Base-by-base conservation (phyloP, 2,888 invertebrate genomes). In the Tineola bisselliella region DNA sequence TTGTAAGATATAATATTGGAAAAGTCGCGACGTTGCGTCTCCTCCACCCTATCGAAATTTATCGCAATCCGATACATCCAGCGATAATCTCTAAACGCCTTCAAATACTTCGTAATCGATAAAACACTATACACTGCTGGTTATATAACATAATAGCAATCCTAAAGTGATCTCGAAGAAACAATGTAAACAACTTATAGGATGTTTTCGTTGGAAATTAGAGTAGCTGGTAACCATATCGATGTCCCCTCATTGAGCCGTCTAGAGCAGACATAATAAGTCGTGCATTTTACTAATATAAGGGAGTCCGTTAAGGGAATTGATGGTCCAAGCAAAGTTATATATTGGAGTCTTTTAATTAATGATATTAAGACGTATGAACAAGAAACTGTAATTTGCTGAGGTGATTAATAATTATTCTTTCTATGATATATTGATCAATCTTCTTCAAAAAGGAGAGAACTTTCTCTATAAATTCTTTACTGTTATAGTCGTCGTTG, bases 41-140 rank as follows among this genome's bases (percentile, higher is more conserved):
- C 48, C 48, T 8, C 48, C 10, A 48, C 68, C 69, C 70, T 65
- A 65, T 72, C 71, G 69, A 81, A 57, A 81, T 83, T 81, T 80
- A 83, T 81, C 70, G 81, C 79, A 83, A 84, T 81, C 72, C 81
- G 77, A 84, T 81, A 81, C 72, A 62, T 63, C 15, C 48, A 48
- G 10, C 2, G 61, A n/a, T 13, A 25, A 17, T 52, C 52, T 30
- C 19, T 56, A 25, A 5, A 15, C 25, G 25, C 19, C 18, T 19
- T n/a, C 44, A 8, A 44, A 15, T 25, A 25, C 25, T 25, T 4
- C 25, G 6, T 25, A n/a, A 38, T 3, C 10, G 38, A n/a, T 31
- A 31, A 38, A 6, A 6, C n/a, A n/a, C 3, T 38, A 38, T 38
- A 38, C 38, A 38, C n/a, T 38, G n/a, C 3, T 38, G 10, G 10